Evolutionary conservation across 1,140 invertebrate genomes (phyloP), one percentile per base, ranked within the genome.

Genomic region (Drosophila tsacasi): DNA sequence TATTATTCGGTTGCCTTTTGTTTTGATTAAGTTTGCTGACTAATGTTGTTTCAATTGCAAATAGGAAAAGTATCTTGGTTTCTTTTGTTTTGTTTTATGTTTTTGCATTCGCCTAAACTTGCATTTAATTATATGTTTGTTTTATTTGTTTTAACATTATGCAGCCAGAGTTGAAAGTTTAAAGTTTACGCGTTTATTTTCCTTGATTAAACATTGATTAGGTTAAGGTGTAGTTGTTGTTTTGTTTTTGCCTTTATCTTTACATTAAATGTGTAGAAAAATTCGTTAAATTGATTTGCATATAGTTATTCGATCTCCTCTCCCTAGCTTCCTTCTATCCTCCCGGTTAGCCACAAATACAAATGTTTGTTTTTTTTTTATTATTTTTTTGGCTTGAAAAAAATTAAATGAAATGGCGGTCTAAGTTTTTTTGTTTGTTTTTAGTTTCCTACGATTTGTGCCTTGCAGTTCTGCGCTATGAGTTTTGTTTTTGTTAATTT

Each of bases 231-330:
- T 75, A 52, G 67, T 40, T 69, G 72, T 57, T 49, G n/a, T n/a
- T n/a, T n/a, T n/a, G n/a, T n/a, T 39, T 54, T 57, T 58, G 55
- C 54, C 67, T 61, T 67, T 85, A 86, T 54, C 78, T 81, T 89
- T 89, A 89, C 78, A 89, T 90, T 89, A 81, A 79, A 81, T 89
- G 85, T 89, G 85, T 89, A 89, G 85, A 89, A 89, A 89, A 89
- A 89, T 89, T 89, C 84, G 84, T 84, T 89, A 90, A 90, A 90
- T 89, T 90, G 84, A 89, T 90, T 89, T 89, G 84, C 85, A 78
- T 89, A 84, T 76, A 77, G 68, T 76, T 73, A 55, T 61, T 73
- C 46, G 39, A 40, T 61, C 61, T 64, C 72, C 23, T 50, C 42
- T 17, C 32, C 21, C 52, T 37, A 23, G 1, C 66, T 32, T 17